Conservation (phyloP, 2,888 invertebrate species). For the Odontocerum albicorne region DNA sequence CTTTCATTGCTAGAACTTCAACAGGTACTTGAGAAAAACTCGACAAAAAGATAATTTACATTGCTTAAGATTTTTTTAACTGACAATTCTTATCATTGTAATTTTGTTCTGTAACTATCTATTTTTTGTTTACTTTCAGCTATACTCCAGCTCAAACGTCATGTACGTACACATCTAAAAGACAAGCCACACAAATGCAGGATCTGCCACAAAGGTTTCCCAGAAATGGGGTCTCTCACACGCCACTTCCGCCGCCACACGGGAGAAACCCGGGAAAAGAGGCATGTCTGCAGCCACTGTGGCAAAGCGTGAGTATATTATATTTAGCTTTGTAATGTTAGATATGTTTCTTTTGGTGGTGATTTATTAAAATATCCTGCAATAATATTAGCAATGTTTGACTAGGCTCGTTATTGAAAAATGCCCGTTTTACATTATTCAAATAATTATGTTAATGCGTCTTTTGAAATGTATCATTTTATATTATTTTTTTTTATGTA, state of each 20-base stretch:
- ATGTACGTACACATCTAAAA: constrained; percentile 57
- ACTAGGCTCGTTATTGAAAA: too few species aligned
- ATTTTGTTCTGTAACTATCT: too few species aligned
- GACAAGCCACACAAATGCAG: constrained; percentile 55
- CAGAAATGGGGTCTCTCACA: constrained; percentile 55
- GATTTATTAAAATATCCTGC: background rate
- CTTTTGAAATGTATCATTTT: too few species aligned
- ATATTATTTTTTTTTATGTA: too few species aligned
- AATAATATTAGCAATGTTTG: background rate
- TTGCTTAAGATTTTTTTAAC: background rate
- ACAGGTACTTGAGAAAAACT: too few species aligned
- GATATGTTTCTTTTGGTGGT: background rate
- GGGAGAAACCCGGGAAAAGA: constrained; percentile 52
- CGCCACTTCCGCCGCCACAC: constrained; percentile 58
- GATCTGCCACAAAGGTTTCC: constrained; percentile 54
- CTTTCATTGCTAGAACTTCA: too few species aligned
- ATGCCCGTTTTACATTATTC: too few species aligned
- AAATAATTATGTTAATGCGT: too few species aligned
- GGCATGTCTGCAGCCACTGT: constrained; percentile 52
- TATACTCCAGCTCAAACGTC: constrained; percentile 49
- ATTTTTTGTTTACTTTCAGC: constrained; percentile 42
- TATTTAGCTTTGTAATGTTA: background rate
- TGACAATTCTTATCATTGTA: background rate
- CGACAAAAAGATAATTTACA: background rate
- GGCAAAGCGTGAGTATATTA: constrained; percentile 48